Evolutionary conservation across 2,888 invertebrate species (phyloP).

Genomic region (Heteromyza rotundicornis): DNA sequence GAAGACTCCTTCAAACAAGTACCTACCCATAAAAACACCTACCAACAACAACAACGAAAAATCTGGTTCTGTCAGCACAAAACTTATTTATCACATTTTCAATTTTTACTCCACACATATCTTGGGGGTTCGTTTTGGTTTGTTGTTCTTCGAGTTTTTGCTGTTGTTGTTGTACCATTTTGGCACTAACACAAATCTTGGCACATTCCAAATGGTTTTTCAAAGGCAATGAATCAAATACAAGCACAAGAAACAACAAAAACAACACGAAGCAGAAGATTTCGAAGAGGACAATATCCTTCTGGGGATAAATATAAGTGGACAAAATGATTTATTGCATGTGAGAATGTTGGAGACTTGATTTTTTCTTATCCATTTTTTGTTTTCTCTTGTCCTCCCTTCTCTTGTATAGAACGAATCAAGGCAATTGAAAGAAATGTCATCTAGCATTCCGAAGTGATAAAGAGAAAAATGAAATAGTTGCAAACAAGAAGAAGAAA

Average conservation of each 20-base stretch:
- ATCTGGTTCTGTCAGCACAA: background rate
- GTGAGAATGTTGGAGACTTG: background rate
- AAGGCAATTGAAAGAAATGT: conserved; percentile 5
- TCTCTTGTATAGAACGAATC: background rate
- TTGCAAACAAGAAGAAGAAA: background rate
- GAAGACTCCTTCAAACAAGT: too few relatives aligned
- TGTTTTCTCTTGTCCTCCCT: too few relatives aligned
- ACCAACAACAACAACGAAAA: too few relatives aligned
- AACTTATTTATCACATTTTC: background rate
- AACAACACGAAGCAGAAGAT: too few relatives aligned
- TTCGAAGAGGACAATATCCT: conserved; percentile 6
- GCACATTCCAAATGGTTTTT: background rate
- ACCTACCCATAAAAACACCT: too few relatives aligned
- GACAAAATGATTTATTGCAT: conserved; percentile 30
- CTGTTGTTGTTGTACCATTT: background rate
- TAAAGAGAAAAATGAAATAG: background rate
- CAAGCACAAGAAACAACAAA: too few relatives aligned
- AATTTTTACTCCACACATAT: background rate
- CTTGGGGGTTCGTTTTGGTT: too few relatives aligned
- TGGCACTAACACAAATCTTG: background rate
- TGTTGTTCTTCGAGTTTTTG: too few relatives aligned
- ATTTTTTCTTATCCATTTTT: too few relatives aligned
- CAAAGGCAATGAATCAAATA: conserved; percentile 4
- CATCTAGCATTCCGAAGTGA: background rate
- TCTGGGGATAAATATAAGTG: conserved; percentile 12